Conservation (phyloP, 2,888 invertebrate species). For the Microctonus aethiopoides region DNA sequence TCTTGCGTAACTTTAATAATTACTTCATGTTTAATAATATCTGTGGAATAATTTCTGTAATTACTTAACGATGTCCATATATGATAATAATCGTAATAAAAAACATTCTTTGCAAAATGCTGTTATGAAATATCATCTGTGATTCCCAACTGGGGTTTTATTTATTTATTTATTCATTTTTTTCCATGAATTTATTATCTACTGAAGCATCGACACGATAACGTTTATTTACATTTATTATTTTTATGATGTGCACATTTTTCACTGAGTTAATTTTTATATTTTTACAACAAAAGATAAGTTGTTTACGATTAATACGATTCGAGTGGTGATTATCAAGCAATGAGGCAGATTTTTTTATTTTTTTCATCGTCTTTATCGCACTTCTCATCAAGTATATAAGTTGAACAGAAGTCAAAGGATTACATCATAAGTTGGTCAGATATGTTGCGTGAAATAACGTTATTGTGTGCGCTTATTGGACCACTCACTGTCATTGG, state of each 20-base stretch:
- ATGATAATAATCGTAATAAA: neutral
- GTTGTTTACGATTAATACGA: neutral
- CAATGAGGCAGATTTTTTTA: neutral
- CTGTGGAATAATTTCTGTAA: neutral
- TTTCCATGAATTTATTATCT: neutral
- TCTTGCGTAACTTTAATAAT: slow-evolving; percentile 44
- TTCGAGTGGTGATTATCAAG: neutral
- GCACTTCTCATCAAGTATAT: neutral
- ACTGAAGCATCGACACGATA: neutral
- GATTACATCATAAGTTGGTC: neutral
- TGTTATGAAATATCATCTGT: neutral
- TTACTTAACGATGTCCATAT: neutral
- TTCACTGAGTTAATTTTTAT: neutral
- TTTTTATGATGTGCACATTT: no score
- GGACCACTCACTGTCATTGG: slow-evolving; percentile 17
- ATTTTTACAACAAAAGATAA: neutral
- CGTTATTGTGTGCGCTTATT: slow-evolving; percentile 24
- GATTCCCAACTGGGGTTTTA: neutral
- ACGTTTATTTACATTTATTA: neutral
- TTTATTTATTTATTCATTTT: no score
- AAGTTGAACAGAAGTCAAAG: neutral
- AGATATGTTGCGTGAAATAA: neutral
- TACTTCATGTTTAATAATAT: neutral
- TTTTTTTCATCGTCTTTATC: neutral
- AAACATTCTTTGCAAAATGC: neutral